Evolutionary conservation across 2,113 vertebrate species (phyloP).

Genomic region (Dasyornis broadbenti): DNA sequence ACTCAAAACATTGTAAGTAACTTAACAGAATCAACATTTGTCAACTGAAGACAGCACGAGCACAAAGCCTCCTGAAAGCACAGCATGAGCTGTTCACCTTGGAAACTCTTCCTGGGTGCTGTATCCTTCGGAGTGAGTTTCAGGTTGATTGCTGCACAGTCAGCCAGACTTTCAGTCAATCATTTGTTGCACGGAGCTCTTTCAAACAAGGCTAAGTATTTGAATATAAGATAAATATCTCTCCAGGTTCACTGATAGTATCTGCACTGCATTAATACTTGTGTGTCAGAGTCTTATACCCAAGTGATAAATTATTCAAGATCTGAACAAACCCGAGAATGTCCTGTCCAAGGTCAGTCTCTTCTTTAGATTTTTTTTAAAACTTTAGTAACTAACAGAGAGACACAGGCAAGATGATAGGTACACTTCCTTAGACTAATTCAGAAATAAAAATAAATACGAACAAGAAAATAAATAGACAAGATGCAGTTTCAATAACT

Average conservation of each 20-base stretch:
- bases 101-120: neutral
- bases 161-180: neutral
- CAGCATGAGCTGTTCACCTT: neutral
- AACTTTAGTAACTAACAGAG: neutral
- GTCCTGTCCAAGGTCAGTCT: neutral
- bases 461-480: neutral
- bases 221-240: neutral
- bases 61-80: neutral
- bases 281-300: neutral
- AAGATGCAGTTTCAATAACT: neutral
- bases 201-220: neutral
- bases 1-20: slow-evolving; percentile 1
- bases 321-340: neutral
- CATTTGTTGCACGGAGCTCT: neutral
- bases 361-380: neutral
- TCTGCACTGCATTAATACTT: neutral
- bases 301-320: neutral
- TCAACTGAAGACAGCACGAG: slow-evolving; percentile 27
- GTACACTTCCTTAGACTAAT: neutral
- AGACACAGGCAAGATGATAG: neutral
- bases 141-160: neutral
- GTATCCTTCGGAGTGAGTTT: rapidly evolving
- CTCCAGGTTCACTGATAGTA: neutral
- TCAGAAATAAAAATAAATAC: neutral
- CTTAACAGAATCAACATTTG: slow-evolving; percentile 44